Evolutionary conservation across 2,113 vertebrate genomes (phyloP), one percentile per base, ranked within the genome.

Genomic region (Eonycteris spelaea): DNA sequence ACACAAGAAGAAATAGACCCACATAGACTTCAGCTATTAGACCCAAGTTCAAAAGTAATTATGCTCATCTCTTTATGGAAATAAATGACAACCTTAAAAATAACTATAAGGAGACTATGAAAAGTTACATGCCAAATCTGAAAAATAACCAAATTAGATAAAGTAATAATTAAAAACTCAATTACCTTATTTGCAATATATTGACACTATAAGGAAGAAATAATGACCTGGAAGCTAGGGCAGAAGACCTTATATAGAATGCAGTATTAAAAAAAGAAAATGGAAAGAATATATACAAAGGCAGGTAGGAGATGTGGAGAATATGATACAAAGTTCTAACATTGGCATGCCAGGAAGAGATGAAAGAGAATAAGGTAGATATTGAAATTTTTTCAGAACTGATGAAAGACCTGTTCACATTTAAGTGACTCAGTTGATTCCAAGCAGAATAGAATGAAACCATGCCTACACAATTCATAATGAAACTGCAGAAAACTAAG

Each of bases 61-160:
- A 88, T 65, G 55, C 22, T 53, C 67, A 59, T 18, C 33, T 70
- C 33, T 80, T 86, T 55, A n/a, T 63, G 55, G 67, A 80, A 57
- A 93, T 82, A 74, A 90, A 68, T 68, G 19, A 38, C 19, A 89
- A 89, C 15, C 7, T 90, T 86, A 55, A 77, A 71, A 86, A 26
- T 55, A 92, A 67, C 57, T 19, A 45, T 45, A 35, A 51, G 38
- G 45, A 73, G 28, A 38, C 15, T 45, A 43, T 45, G 65, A 82
- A 71, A 91, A 84, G 51, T 77, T 73, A 78, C 19, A 45, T 33
- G 55, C 40, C 8, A 21, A 28, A 59, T 87, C 75, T 84, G 55
- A 90, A 86, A 91, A 87, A 55, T 61, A 93, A 45, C 10, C 24
- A 93, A 94, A 73, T 15, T 90, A 83, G 73, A 97, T 86, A 93